Percentiles rank a stretch among this genome's conserved stretches.
These are phyloP conservation scores for Hyposmocoma kahamanoa DNA, from an alignment of 1,140 invertebrate genomes.

Conservation along the genomic window DNA sequence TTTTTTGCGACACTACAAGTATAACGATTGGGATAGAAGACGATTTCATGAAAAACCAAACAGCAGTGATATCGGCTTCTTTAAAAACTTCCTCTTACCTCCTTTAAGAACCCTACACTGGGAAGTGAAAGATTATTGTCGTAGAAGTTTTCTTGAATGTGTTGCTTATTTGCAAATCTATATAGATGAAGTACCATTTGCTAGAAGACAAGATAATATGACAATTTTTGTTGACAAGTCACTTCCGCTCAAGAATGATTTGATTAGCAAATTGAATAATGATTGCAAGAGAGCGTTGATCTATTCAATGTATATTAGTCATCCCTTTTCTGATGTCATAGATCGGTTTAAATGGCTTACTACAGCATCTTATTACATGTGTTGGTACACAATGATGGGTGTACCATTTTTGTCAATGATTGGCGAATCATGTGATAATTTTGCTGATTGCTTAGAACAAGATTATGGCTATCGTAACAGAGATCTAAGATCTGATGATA, in stretches of 20 bases:
- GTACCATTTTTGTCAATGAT: constrained; percentile 67
- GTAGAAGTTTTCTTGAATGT: constrained; percentile 70
- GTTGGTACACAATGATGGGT: constrained; percentile 77
- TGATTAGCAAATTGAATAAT: constrained; percentile 56
- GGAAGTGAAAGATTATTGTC: constrained; percentile 76
- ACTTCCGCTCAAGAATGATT: constrained; percentile 42
- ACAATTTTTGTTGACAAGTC: constrained; percentile 38
- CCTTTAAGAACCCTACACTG: constrained; percentile 74
- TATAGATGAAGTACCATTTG: constrained; percentile 45
- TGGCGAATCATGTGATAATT: constrained; percentile 76
- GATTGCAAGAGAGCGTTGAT: constrained; percentile 57
- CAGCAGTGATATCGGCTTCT: constrained; percentile 37
- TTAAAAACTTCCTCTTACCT: constrained; percentile 71
- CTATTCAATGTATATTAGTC: constrained; percentile 55
- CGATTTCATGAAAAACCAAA: constrained; percentile 41
- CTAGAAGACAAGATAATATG: constrained; percentile 68
- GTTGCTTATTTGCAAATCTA: constrained; percentile 73
- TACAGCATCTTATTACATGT: constrained; percentile 79
- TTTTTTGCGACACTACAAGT: constrained; percentile 77
- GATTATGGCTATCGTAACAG: constrained; percentile 54
- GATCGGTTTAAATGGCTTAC: constrained; percentile 77
- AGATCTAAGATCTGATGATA: constrained; percentile 75
- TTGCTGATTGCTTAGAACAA: constrained; percentile 73
- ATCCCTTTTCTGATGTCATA: constrained; percentile 74
- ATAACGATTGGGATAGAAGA: constrained; percentile 77